A percentile compares a stretch with the other conserved stretches of the same genome.
These are phyloP conservation scores for Pungitius pungitius DNA, from an alignment of 2,113 vertebrate genomes.

Conservation along the genomic window DNA sequence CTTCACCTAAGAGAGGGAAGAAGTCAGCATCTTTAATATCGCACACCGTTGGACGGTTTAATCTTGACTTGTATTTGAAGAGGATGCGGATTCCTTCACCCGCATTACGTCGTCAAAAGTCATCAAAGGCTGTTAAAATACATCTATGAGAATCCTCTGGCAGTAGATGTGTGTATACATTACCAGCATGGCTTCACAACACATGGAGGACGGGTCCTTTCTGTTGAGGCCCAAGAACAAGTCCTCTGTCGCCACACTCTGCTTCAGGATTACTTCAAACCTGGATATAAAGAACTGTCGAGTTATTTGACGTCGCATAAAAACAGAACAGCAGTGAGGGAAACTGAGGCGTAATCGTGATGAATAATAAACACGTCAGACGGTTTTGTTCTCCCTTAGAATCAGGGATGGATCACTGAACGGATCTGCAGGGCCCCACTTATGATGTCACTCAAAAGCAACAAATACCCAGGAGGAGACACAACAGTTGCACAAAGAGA, in stretches of 20 bases:
- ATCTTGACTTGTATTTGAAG: neutral
- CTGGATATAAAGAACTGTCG: conserved; percentile 72
- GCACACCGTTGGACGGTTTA: neutral
- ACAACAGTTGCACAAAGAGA: no score
- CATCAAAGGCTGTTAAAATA: neutral
- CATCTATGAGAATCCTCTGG: neutral
- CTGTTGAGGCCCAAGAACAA: conserved; percentile 88
- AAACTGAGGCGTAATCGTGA: neutral
- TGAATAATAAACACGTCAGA: neutral
- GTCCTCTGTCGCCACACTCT: conserved; percentile 90
- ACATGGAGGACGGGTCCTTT: conserved; percentile 91
- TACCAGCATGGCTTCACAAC: conserved; percentile 93
- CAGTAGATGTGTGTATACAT: neutral
- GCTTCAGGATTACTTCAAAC: conserved; percentile 90
- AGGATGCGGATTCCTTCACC: neutral
- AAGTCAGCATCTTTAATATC: conserved; percentile 11
- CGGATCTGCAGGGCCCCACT: no score
- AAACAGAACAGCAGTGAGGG: neutral
- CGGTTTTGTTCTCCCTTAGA: neutral
- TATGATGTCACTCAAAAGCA: no score
- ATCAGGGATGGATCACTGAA: neutral
- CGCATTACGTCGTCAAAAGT: neutral
- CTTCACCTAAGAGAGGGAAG: conserved; percentile 83
- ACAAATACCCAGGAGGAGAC: no score
- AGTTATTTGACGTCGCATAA: neutral